Conservation (phyloP, 2,797 vertebrate species). For the Lutra lutra region DNA sequence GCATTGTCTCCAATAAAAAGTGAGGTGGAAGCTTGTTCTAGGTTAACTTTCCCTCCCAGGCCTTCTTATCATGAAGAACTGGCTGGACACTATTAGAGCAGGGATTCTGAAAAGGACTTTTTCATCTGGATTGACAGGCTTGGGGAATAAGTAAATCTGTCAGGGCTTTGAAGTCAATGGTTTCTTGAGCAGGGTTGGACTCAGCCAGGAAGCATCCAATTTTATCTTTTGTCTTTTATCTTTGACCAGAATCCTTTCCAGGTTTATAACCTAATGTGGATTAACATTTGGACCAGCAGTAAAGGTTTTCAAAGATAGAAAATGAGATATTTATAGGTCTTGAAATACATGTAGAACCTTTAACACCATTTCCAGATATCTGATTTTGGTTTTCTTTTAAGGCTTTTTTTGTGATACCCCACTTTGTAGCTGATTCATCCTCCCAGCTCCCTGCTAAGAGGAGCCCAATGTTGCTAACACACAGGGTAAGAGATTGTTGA, state of each 20-base stretch:
- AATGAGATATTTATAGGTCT: slow-evolving; percentile 59
- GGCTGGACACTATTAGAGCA: not conserved
- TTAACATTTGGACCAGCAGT: slow-evolving; percentile 31
- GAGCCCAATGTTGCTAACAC: not conserved
- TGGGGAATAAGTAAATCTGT: not conserved
- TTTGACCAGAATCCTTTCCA: slow-evolving; percentile 53
- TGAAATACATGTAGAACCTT: not conserved
- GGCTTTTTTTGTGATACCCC: not conserved
- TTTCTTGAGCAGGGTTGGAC: not conserved
- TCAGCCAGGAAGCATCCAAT: slow-evolving; percentile 25
- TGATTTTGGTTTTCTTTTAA: slow-evolving; percentile 20
- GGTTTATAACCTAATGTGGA: slow-evolving; percentile 57
- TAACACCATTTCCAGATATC: slow-evolving; percentile 42
- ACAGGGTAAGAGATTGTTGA: not conserved
- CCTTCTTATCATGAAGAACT: not conserved
- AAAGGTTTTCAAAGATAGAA: slow-evolving; percentile 49
- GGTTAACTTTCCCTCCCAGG: too few relatives aligned
- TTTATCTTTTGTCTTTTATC: slow-evolving; percentile 42
- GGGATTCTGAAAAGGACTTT: not conserved
- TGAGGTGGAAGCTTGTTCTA: not conserved
- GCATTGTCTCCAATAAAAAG: not conserved
- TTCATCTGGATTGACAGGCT: not conserved
- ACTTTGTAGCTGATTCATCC: not conserved
- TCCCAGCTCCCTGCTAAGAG: not conserved
- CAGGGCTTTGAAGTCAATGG: slow-evolving; percentile 5